Evolutionary conservation across 1,140 invertebrate species (phyloP).

Genomic region (Geopemphigus sp.): DNA sequence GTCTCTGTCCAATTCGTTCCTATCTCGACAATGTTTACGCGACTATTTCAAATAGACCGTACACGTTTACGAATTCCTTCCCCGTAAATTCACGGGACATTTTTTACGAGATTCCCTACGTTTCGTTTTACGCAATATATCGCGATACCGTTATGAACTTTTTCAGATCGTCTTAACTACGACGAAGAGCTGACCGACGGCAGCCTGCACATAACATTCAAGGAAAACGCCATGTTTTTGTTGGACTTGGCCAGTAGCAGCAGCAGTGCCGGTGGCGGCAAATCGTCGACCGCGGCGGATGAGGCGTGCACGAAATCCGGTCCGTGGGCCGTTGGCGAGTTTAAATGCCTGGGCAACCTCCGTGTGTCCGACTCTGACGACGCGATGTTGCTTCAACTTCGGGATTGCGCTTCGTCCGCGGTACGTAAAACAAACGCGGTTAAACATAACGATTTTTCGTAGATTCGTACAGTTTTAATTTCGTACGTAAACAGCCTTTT

Average conservation of each 20-base stretch:
- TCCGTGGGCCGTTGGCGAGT: constrained; percentile 65
- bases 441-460: no score
- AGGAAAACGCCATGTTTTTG: constrained; percentile 91
- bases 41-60: no score
- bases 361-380: constrained; percentile 56
- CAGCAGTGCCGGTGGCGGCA: constrained; percentile 59
- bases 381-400: not conserved
- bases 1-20: no score
- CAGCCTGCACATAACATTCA: constrained; percentile 73
- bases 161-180: not conserved
- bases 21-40: no score
- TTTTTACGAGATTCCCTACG: no score
- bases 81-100: not conserved
- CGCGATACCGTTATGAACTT: no score
- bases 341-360: constrained; percentile 74
- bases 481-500: no score
- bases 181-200: not conserved
- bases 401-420: not conserved
- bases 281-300: constrained; percentile 61
- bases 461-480: no score
- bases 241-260: constrained; percentile 75
- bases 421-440: no score
- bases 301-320: constrained; percentile 62
- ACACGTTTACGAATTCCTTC: no score
- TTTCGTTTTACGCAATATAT: no score